Conservation (phyloP, 2,888 invertebrate genomes). For the Drosophila imparisetae region DNA sequence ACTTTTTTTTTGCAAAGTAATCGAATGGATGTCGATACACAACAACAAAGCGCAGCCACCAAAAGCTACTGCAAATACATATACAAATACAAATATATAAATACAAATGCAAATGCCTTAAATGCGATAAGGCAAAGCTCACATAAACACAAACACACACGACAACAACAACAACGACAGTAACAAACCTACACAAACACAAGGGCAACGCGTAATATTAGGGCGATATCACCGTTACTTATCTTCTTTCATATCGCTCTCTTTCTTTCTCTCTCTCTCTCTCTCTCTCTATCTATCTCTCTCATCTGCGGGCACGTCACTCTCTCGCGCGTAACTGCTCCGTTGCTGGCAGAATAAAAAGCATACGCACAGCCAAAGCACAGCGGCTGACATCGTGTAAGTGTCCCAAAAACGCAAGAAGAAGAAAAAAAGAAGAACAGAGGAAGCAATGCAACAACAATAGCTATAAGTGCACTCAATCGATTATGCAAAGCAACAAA, state of each 20-base stretch:
- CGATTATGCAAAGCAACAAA: conserved; percentile 39
- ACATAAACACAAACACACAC: background rate
- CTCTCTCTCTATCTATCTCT: background rate
- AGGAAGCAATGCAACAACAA: conserved; percentile 13
- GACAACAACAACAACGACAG: background rate
- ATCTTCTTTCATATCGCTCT: conserved; percentile 60
- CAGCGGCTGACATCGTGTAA: conserved; percentile 64
- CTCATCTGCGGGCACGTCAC: conserved; percentile 2
- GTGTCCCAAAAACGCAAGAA: conserved; percentile 23
- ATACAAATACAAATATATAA: conserved; percentile 6
- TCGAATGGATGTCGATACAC: conserved; percentile 22
- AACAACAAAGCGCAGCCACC: conserved; percentile 15
- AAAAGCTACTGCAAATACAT: conserved; percentile 18
- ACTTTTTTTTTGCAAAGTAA: background rate
- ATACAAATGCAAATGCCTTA: conserved; percentile 17
- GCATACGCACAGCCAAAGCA: conserved; percentile 61
- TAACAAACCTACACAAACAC: conserved; percentile 8
- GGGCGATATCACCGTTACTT: conserved; percentile 52
- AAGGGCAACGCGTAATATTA: conserved; percentile 22
- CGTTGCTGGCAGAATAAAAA: conserved; percentile 11
- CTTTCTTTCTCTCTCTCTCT: conserved; percentile 8
- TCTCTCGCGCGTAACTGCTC: conserved; percentile 34
- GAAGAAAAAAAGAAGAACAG: conserved; percentile 13
- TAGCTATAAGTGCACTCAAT: conserved; percentile 14
- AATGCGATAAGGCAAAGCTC: conserved; percentile 29